A percentile compares a stretch with the other conserved stretches of the same genome.
Conservation (phyloP, 1,140 invertebrate genomes). For the Heterodera carotae region DNA sequence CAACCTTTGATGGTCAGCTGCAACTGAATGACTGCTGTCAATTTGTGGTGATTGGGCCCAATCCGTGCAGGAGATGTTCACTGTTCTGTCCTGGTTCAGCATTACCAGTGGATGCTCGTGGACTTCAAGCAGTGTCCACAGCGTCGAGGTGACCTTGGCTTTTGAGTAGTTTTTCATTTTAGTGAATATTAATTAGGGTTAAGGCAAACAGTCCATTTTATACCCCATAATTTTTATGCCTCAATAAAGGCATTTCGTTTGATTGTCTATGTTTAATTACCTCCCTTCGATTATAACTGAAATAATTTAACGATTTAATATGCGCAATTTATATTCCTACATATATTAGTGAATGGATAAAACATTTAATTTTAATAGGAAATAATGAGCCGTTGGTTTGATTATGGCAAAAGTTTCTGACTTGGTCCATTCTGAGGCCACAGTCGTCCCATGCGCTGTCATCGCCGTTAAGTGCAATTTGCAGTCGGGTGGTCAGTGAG, state of each 20-base stretch:
- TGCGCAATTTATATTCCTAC: too few relatives aligned
- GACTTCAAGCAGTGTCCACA: constrained; percentile 20
- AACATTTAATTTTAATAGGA: too few relatives aligned
- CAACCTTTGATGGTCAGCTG: too few relatives aligned
- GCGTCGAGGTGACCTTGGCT: constrained; percentile 23
- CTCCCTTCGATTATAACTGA: too few relatives aligned
- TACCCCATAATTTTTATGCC: too few relatives aligned
- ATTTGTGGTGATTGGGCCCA: constrained; percentile 15
- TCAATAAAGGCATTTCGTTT: too few relatives aligned
- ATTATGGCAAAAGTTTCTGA: neutral
- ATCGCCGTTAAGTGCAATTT: constrained; percentile 8
- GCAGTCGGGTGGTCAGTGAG: constrained; percentile 5
- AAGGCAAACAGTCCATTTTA: too few relatives aligned
- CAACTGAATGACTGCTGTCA: neutral
- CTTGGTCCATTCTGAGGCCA: constrained; percentile 9
- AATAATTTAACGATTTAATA: too few relatives aligned
- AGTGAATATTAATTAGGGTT: too few relatives aligned
- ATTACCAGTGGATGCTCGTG: constrained; percentile 6
- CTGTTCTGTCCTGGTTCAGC: constrained; percentile 8
- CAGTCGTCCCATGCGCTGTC: constrained; percentile 16
- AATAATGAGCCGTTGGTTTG: neutral
- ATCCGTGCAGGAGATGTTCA: constrained; percentile 16
- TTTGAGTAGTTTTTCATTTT: too few relatives aligned
- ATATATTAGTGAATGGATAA: too few relatives aligned
- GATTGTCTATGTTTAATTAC: too few relatives aligned